phyloP scores from a whole-genome alignment of 2,888 invertebrate species.

The Gryllus longicercus region DNA sequence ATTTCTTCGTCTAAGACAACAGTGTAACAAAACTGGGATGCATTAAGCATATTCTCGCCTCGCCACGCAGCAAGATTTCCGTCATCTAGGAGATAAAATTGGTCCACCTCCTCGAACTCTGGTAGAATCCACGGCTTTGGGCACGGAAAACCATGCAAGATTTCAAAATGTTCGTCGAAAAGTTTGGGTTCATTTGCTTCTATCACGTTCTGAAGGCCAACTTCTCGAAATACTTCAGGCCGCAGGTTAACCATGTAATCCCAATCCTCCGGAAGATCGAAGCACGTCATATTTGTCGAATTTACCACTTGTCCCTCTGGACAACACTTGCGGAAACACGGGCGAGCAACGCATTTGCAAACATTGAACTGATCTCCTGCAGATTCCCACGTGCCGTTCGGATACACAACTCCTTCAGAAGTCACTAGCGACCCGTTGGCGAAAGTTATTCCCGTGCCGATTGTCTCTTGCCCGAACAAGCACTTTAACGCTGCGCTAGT shows the following conservation, averaged over 20 bases:
- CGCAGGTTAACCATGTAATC: not conserved
- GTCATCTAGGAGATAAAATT: not conserved
- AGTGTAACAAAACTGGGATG: too few relatives aligned
- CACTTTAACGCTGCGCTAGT: not conserved
- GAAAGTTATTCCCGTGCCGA: not conserved
- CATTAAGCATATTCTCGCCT: too few relatives aligned
- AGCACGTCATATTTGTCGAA: not conserved
- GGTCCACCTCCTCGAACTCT: too few relatives aligned
- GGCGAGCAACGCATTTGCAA: not conserved
- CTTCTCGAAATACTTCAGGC: not conserved
- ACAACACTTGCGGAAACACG: slow-evolving; percentile 22
- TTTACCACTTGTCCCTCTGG: not conserved
- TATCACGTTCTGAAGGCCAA: not conserved
- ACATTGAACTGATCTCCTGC: not conserved
- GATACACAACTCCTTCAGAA: not conserved
- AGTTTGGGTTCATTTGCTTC: not conserved
- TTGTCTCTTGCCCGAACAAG: not conserved
- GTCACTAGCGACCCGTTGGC: not conserved
- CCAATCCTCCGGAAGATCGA: not conserved
- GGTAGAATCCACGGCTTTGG: too few relatives aligned
- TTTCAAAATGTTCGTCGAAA: not conserved
- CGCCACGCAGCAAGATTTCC: not conserved
- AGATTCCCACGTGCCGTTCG: not conserved
- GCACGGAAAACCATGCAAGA: not conserved
- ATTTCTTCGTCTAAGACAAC: too few relatives aligned